Base-by-base conservation (phyloP, 2,113 vertebrate genomes). In the Mustela nigripes region DNA sequence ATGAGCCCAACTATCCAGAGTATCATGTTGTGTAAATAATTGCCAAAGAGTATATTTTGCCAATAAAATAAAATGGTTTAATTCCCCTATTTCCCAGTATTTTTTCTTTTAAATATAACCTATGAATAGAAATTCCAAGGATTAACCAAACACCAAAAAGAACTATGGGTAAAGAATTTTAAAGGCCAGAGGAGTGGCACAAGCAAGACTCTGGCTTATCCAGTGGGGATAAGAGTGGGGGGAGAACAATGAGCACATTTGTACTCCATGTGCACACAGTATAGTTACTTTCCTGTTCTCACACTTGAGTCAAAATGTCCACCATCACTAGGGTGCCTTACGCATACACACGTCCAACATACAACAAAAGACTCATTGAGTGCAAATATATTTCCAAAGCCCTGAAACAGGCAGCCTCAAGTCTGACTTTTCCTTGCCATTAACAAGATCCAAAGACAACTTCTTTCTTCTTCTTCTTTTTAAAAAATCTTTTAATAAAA, bases 91-190 rank as follows among this genome's bases (percentile, higher is more conserved):
- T 95, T 89, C 86, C 36, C 60, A 88, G 50, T 0, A 67, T 18
- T 82, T 80, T 84, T 95, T 91, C 56, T 81, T 80, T 95, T 58
- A 93, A 42, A 94, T 76, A 65, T 89, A 95, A 96, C 89, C 42
- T 56, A 62, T 33, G 39, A 96, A 60, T 9, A 69, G 26, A 97
- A 88, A 76, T 78, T 79, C 69, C 65, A 93, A 93, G 76, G 63
- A 83, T 84, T 50, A 92, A 58, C 11, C 42, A 93, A 87, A 62
- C 15, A 83, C 15, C 78, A 60, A 42, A 80, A 85, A 62, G 31
- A 83, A 28, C 48, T 89, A 82, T 1, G n/a, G 22, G 73, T 60
- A 28, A 93, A 89, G 45, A 87, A 74, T 86, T 88, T 58, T 48
- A 89, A 87, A 90, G 22, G 45, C 7, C 28, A 71, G 78, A 78